Percentiles rank a stretch among this genome's conserved stretches.
Conservation (phyloP, 2,113 vertebrate species). For the Hydrochoerus hydrochaeris region DNA sequence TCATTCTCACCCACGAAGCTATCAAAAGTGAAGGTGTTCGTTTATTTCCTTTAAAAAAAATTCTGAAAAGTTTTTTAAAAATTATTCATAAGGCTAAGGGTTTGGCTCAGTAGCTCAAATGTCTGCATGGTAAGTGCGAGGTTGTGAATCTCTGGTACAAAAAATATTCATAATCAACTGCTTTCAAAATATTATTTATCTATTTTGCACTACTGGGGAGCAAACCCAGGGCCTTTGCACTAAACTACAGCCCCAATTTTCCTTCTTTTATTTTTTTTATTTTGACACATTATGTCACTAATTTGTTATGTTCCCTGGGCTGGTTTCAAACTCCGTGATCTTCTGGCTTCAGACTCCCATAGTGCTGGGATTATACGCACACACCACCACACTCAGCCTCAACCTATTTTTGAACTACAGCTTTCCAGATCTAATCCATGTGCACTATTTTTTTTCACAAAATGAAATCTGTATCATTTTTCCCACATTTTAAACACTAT, state of each 20-base stretch:
- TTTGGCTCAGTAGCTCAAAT: too few relatives aligned
- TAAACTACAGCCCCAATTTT: neutral
- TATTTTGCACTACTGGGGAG: neutral
- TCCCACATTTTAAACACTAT: neutral
- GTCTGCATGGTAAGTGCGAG: too few relatives aligned
- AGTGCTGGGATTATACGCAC: neutral
- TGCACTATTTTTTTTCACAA: conserved; percentile 13
- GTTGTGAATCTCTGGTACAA: too few relatives aligned
- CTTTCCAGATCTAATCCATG: neutral
- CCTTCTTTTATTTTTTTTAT: neutral
- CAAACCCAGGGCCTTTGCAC: neutral
- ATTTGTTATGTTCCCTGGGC: neutral
- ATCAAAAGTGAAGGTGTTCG: neutral
- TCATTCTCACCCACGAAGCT: neutral
- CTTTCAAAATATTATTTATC: neutral
- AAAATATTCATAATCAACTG: neutral
- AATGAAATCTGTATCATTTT: conserved; percentile 27
- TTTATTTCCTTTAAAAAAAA: conserved; percentile 3
- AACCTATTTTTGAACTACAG: neutral
- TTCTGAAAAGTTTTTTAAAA: neutral
- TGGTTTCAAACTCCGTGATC: neutral
- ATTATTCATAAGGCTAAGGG: too few relatives aligned
- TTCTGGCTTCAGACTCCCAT: neutral
- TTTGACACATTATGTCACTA: neutral
- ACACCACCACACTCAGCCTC: neutral